Evolutionary conservation across 1,140 invertebrate genomes (phyloP).

Genomic region (Drosophila sturtevanti): DNA sequence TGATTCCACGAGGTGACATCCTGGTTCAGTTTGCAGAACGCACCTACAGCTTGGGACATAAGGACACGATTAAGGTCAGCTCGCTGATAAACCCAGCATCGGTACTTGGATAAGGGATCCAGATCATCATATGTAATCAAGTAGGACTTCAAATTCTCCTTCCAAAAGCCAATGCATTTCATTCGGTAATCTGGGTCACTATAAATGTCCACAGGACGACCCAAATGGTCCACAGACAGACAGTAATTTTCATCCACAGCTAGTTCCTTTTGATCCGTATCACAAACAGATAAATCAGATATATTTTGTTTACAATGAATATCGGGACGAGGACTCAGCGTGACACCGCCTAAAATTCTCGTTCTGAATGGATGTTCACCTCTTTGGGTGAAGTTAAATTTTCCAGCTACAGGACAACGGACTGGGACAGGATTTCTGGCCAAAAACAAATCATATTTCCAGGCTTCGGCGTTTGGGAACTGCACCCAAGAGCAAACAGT

Average conservation of each 20-base stretch:
- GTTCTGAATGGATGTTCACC: slow-evolving; percentile 95
- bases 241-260: slow-evolving; percentile 97
- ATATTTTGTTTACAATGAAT: slow-evolving; percentile 96
- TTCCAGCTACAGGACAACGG: slow-evolving; percentile 97
- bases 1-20: slow-evolving; percentile 94
- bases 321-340: slow-evolving; percentile 94
- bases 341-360: slow-evolving; percentile 96
- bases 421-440: slow-evolving; percentile 96
- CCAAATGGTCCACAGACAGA: slow-evolving; percentile 96
- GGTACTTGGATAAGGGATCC: slow-evolving; percentile 97
- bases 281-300: slow-evolving; percentile 96
- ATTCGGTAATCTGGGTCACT: slow-evolving; percentile 97
- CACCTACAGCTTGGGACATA: slow-evolving; percentile 95
- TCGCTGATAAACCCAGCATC: slow-evolving; percentile 99
- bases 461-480: slow-evolving; percentile 91
- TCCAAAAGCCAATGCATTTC: slow-evolving; percentile 99
- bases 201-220: slow-evolving; percentile 96
- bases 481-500: slow-evolving; percentile 97
- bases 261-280: slow-evolving; percentile 96
- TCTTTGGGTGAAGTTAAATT: slow-evolving; percentile 95
- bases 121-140: slow-evolving; percentile 98
- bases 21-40: slow-evolving; percentile 95
- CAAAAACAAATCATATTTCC: slow-evolving; percentile 94
- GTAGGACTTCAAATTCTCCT: slow-evolving; percentile 98
- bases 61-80: slow-evolving; percentile 94